Percentiles rank a stretch among this genome's conserved stretches.
Evolutionary conservation across 1,140 invertebrate species (phyloP).

Genomic region (roundworm (Caenorhabditis elegans)): DNA sequence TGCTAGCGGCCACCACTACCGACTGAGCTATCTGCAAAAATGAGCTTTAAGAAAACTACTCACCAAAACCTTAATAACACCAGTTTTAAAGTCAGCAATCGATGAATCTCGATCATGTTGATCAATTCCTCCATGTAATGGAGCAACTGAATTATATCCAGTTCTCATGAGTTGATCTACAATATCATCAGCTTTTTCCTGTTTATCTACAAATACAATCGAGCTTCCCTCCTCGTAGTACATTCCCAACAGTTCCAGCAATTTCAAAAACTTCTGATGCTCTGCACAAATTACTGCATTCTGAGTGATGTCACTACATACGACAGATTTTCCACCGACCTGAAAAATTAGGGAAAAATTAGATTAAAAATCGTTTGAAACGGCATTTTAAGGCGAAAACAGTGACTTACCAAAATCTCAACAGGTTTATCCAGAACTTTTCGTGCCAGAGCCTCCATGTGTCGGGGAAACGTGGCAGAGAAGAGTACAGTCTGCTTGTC

Average conservation of each 20-base stretch:
- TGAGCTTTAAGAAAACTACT: constrained; percentile 28
- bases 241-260: constrained; percentile 88
- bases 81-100: constrained; percentile 94
- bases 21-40: no score
- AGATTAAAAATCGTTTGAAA: background rate
- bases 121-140: constrained; percentile 97
- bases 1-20: no score
- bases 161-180: constrained; percentile 94
- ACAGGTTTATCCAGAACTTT: constrained; percentile 90
- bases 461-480: constrained; percentile 94
- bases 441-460: constrained; percentile 96
- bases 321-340: constrained; percentile 86
- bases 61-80: constrained; percentile 75
- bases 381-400: background rate
- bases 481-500: constrained; percentile 98
- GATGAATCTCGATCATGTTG: constrained; percentile 97
- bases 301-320: constrained; percentile 97
- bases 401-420: constrained; percentile 83
- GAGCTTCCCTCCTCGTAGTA: constrained; percentile 90
- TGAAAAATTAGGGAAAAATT: no score
- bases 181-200: constrained; percentile 90
- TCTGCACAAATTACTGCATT: constrained; percentile 90
- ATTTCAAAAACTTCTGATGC: constrained; percentile 88
- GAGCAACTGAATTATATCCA: constrained; percentile 84
- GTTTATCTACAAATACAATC: constrained; percentile 98